phyloP scores from a whole-genome alignment of 2,888 invertebrate genomes.

The Volucella bombylans region DNA sequence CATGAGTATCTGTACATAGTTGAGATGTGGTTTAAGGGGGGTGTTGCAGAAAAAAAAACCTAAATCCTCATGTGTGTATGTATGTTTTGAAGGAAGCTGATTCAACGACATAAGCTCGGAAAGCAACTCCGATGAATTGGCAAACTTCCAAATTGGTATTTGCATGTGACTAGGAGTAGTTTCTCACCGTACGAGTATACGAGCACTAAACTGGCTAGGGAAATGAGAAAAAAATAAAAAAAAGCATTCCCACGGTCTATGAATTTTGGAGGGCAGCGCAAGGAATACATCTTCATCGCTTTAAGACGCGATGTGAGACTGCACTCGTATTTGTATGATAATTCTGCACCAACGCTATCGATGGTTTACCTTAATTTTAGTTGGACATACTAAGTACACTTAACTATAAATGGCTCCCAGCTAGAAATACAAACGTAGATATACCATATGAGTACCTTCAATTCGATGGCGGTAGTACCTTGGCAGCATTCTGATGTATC shows the following conservation, averaged over 20 bases:
- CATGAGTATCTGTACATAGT: slow-evolving; percentile 12
- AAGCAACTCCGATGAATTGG: slow-evolving; percentile 32
- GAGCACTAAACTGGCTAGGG: background rate
- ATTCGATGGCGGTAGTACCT: background rate
- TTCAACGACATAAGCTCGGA: slow-evolving; percentile 48
- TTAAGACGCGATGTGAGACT: background rate
- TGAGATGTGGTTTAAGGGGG: background rate
- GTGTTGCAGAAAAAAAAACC: slow-evolving; percentile 22
- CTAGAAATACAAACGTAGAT: background rate
- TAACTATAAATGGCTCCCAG: background rate
- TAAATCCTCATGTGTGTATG: background rate
- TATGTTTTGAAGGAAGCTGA: slow-evolving; percentile 13
- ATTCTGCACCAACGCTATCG: slow-evolving; percentile 15
- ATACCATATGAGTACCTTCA: background rate
- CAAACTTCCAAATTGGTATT: slow-evolving; percentile 71
- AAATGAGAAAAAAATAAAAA: slow-evolving; percentile 4
- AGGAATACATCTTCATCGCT: slow-evolving; percentile 12
- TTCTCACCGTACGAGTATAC: slow-evolving; percentile 31
- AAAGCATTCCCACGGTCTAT: slow-evolving; percentile 53
- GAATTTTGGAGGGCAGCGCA: slow-evolving; percentile 31
- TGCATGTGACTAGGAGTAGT: slow-evolving; percentile 50
- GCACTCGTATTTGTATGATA: too few species aligned
- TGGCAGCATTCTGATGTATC: background rate
- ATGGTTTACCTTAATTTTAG: slow-evolving; percentile 41
- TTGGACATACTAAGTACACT: slow-evolving; percentile 1